phyloP scores from a whole-genome alignment of 2,113 vertebrate species.

The Desmodus rotundus region DNA sequence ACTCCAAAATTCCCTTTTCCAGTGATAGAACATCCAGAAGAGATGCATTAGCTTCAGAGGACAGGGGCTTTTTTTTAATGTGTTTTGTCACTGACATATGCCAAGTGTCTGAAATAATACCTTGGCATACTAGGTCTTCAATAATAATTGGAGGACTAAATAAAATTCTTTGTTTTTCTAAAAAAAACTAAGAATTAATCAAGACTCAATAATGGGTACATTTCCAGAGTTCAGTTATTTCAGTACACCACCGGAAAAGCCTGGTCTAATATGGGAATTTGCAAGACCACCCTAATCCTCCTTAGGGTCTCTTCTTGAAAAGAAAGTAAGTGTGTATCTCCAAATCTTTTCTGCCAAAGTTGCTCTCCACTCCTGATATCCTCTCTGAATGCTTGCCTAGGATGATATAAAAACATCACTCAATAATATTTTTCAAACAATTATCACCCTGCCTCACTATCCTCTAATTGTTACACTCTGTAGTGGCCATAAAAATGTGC shows the following conservation, averaged over 20 bases:
- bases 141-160: neutral
- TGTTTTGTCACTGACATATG: neutral
- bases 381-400: neutral
- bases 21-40: neutral
- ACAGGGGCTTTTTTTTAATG: neutral
- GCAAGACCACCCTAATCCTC: neutral
- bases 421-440: slow-evolving; percentile 10
- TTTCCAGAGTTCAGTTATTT: slow-evolving; percentile 16
- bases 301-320: neutral
- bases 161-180: neutral
- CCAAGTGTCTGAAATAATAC: neutral
- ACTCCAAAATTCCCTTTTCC: neutral
- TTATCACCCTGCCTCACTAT: neutral
- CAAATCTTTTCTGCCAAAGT: neutral
- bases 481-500: neutral
- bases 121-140: neutral
- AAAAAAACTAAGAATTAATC: neutral
- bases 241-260: neutral
- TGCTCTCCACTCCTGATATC: neutral
- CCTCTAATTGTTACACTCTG: neutral
- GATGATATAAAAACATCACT: neutral
- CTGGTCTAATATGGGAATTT: neutral
- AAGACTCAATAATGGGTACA: neutral
- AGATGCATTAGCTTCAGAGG: neutral
- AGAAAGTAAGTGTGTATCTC: neutral